Percentiles rank a stretch among this genome's conserved stretches.
Evolutionary conservation across 1,140 invertebrate species (phyloP).

Genomic region (Geopemphigus sp.): DNA sequence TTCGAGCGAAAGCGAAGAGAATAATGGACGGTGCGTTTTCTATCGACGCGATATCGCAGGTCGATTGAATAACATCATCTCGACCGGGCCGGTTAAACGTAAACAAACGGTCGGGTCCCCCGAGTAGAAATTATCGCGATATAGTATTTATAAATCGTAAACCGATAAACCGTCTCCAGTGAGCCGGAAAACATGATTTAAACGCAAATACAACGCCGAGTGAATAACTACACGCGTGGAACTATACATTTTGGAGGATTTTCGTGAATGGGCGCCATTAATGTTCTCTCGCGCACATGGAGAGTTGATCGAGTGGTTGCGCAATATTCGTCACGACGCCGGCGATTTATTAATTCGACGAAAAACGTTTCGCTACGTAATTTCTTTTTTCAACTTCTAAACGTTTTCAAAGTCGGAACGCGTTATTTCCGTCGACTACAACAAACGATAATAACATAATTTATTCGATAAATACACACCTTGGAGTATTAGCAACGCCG

Average conservation of each 20-base stretch:
- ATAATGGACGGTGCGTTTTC: neutral
- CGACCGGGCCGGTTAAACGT: neutral
- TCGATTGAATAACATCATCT: neutral
- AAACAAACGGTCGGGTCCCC: neutral
- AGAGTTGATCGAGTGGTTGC: neutral
- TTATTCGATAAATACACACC: too few species aligned
- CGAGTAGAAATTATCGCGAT: slow-evolving; percentile 28
- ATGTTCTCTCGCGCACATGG: neutral
- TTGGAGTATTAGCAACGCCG: too few species aligned
- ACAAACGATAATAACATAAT: too few species aligned
- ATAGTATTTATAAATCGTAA: neutral
- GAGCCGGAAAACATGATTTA: slow-evolving; percentile 35
- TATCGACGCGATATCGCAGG: neutral
- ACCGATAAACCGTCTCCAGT: slow-evolving; percentile 20
- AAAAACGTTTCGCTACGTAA: too few species aligned
- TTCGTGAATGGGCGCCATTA: slow-evolving; percentile 7
- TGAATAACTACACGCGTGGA: neutral
- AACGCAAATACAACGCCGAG: neutral
- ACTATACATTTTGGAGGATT: slow-evolving; percentile 21
- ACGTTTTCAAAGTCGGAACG: too few species aligned
- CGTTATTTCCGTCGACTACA: too few species aligned
- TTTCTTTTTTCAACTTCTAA: too few species aligned
- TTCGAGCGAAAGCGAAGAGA: too few species aligned
- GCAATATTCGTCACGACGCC: neutral
- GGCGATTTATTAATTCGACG: too few species aligned